Conservation (phyloP, 2,888 invertebrate species). For the Luperina nickerlii region DNA sequence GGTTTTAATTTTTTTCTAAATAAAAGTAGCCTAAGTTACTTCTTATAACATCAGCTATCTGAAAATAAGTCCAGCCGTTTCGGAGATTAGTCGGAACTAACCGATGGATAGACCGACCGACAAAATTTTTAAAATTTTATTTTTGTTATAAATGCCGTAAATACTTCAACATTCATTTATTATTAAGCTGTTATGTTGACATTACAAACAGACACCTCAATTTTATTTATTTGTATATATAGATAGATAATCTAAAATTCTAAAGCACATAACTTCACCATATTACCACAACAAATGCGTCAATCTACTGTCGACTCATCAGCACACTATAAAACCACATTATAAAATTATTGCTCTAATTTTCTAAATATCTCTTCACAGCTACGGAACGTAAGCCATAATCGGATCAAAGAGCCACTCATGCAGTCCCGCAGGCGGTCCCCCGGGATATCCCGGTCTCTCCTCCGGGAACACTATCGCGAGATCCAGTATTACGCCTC, state of each 20-base stretch:
- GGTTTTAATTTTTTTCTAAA: too few species aligned
- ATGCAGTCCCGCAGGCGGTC: conserved; percentile 33
- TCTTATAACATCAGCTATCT: too few species aligned
- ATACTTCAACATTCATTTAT: not conserved
- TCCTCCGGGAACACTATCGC: conserved; percentile 33
- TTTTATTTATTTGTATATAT: too few species aligned
- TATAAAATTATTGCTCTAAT: conserved; percentile 29
- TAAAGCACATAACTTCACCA: not conserved
- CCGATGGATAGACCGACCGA: too few species aligned
- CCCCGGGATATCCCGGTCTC: conserved; percentile 29
- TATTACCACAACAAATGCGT: not conserved
- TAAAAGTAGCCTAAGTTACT: too few species aligned
- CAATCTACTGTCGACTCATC: not conserved
- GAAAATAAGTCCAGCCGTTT: too few species aligned
- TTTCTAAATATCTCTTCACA: conserved; percentile 39
- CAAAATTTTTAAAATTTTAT: too few species aligned
- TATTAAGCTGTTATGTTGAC: not conserved
- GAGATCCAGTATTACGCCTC: conserved; percentile 40
- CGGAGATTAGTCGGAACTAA: too few species aligned
- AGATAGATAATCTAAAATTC: not conserved
- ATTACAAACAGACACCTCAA: too few species aligned
- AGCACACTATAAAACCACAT: conserved; percentile 8
- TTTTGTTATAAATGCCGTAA: not conserved
- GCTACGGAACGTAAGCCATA: conserved; percentile 47
- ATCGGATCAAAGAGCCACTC: conserved; percentile 57